phyloP scores from a whole-genome alignment of 1,140 invertebrate genomes.

The Caenorhabditis remanei region DNA sequence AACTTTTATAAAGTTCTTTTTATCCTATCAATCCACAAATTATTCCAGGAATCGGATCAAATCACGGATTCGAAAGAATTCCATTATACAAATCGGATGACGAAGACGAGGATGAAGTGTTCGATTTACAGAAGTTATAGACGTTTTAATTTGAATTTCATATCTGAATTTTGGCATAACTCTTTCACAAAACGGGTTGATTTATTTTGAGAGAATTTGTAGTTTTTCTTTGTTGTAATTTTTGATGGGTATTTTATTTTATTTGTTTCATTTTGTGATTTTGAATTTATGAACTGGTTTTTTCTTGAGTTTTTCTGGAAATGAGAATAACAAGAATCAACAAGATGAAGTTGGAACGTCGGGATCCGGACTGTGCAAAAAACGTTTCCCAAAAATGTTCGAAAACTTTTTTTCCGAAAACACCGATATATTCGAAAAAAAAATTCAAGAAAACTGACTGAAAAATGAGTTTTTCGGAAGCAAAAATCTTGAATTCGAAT shows the following conservation, averaged over 20 bases:
- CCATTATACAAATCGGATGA: constrained; percentile 60
- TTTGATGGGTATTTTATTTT: constrained; percentile 16
- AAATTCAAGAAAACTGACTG: too few relatives aligned
- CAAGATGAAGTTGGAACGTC: background rate
- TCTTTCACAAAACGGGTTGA: constrained; percentile 45
- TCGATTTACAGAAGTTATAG: constrained; percentile 61
- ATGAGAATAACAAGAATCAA: background rate
- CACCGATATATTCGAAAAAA: too few relatives aligned
- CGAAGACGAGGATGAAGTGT: constrained; percentile 61
- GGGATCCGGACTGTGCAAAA: too few relatives aligned
- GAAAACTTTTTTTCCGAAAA: too few relatives aligned
- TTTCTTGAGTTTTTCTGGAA: background rate
- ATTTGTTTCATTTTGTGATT: background rate
- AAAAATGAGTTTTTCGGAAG: too few relatives aligned
- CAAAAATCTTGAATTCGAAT: too few relatives aligned
- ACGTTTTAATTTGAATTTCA: background rate
- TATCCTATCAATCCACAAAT: background rate
- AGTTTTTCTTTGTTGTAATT: background rate
- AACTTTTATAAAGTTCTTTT: background rate
- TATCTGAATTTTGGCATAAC: constrained; percentile 26
- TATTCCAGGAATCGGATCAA: background rate
- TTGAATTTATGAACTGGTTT: constrained; percentile 5
- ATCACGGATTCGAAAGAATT: constrained; percentile 53
- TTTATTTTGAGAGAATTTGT: background rate
- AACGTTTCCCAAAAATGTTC: too few relatives aligned